phyloP scores from a whole-genome alignment of 2,888 invertebrate species.

The Tenthredo livida region DNA sequence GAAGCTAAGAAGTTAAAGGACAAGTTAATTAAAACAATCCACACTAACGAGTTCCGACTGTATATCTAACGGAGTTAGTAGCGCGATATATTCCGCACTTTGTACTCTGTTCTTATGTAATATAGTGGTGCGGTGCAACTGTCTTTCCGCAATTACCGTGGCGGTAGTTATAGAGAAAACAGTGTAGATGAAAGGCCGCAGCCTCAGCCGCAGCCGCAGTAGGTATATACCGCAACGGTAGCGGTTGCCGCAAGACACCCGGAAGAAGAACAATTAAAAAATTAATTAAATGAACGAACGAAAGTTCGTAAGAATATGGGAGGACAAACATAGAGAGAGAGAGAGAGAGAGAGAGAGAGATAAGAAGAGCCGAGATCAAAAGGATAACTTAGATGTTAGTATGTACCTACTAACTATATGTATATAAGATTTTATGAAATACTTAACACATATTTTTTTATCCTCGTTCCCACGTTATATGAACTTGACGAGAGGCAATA shows the following conservation, averaged over 20 bases:
- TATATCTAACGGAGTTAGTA: constrained; percentile 27
- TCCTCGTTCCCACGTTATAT: not conserved
- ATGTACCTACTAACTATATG: not conserved
- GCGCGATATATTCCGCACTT: constrained; percentile 16
- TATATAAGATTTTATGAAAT: not conserved
- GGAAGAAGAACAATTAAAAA: constrained; percentile 33
- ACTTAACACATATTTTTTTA: not conserved
- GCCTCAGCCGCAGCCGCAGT: not conserved
- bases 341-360: not conserved
- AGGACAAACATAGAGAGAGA: not conserved
- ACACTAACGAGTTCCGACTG: constrained; percentile 6
- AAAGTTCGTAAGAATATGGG: constrained; percentile 6
- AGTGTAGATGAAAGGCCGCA: not conserved
- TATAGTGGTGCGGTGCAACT: not conserved
- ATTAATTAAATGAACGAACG: constrained; percentile 28
- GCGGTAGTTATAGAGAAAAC: not conserved
- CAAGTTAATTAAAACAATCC: constrained; percentile 26
- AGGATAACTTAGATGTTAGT: not conserved
- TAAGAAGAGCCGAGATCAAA: not conserved
- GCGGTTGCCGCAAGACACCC: not conserved
- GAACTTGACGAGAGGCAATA: not conserved
- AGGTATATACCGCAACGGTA: no score
- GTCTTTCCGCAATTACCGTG: constrained; percentile 15
- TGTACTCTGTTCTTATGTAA: not conserved
- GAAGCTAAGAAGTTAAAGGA: constrained; percentile 6